Evolutionary conservation across 2,888 invertebrate species (phyloP).

Genomic region (Hyppa rectilinea): DNA sequence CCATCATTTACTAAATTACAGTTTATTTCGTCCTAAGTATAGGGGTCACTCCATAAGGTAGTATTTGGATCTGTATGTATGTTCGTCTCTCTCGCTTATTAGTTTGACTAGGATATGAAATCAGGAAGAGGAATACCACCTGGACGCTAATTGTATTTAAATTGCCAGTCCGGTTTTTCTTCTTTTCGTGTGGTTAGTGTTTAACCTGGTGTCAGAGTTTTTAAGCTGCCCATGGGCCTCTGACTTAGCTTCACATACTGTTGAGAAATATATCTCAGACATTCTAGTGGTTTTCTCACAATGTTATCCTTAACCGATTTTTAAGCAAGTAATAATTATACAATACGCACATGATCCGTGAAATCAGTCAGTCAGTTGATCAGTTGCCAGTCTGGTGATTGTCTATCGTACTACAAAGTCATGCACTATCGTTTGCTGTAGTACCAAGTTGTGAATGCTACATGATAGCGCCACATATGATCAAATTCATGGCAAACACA

Average conservation of each 20-base stretch:
- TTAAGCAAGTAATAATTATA: too few relatives aligned
- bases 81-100: slow-evolving; percentile 10
- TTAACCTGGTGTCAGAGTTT: too few relatives aligned
- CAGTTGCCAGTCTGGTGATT: not conserved
- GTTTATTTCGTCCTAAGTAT: slow-evolving; percentile 56
- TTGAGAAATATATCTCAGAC: too few relatives aligned
- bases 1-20: slow-evolving; percentile 63
- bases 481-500: too few relatives aligned
- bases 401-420: not conserved
- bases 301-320: too few relatives aligned
- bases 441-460: not conserved
- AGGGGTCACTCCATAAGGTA: slow-evolving; percentile 29
- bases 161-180: too few relatives aligned
- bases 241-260: too few relatives aligned
- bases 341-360: too few relatives aligned
- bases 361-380: too few relatives aligned
- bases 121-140: not conserved
- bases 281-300: too few relatives aligned
- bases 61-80: slow-evolving; percentile 20
- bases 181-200: too few relatives aligned
- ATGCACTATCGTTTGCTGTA: not conserved
- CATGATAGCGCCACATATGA: not conserved
- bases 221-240: too few relatives aligned
- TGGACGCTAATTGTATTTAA: not conserved
- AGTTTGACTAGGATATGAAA: not conserved